A percentile compares a stretch with the other conserved stretches of the same genome.
phyloP scores from a whole-genome alignment of 2,888 invertebrate genomes.

The Lumbricus terrestris region DNA sequence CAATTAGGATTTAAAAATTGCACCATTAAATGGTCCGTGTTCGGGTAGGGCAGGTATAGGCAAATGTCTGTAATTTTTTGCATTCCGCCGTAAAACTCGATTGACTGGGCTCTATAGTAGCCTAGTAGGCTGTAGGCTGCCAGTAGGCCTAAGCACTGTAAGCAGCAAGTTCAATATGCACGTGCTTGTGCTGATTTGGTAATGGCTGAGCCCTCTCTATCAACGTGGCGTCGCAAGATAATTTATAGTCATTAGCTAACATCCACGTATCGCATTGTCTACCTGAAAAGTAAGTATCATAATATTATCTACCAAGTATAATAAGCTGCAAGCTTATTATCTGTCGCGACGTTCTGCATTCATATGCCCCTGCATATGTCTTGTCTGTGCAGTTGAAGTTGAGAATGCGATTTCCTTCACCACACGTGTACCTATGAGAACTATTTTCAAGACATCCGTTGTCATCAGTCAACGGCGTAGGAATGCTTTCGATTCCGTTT shows the following conservation, averaged over 20 bases:
- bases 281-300: background rate
- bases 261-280: background rate
- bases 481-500: background rate
- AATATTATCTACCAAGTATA: background rate
- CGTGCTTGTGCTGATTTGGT: too few relatives aligned
- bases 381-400: background rate
- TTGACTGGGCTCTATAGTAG: too few relatives aligned
- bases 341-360: background rate
- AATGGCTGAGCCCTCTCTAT: too few relatives aligned
- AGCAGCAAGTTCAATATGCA: too few relatives aligned
- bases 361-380: background rate
- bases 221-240: too few relatives aligned
- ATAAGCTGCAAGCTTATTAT: background rate
- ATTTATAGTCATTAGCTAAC: background rate
- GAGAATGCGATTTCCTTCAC: background rate
- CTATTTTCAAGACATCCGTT: background rate
- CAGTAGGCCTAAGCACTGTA: too few relatives aligned
- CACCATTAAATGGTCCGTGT: too few relatives aligned
- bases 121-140: too few relatives aligned
- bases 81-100: too few relatives aligned
- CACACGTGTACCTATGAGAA: background rate
- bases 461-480: background rate
- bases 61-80: too few relatives aligned
- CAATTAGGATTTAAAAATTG: too few relatives aligned
- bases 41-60: too few relatives aligned